These are phyloP conservation scores for Caloenas nicobarica DNA, from an alignment of 2,113 vertebrate species.

Conservation along the genomic window DNA sequence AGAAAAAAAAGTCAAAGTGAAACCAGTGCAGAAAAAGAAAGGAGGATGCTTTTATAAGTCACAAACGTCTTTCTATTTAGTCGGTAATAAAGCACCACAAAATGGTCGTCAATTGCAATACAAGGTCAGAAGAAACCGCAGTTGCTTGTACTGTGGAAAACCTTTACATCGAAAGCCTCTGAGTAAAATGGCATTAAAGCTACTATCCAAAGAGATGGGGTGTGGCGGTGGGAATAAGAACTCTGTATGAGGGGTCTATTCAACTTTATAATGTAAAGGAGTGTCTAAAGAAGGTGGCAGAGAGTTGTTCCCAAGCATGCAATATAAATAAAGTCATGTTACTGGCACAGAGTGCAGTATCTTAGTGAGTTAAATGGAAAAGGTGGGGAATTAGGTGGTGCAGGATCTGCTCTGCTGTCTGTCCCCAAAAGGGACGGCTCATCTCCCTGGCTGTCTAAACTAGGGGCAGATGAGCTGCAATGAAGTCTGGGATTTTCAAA, in stretches of 20 bases:
- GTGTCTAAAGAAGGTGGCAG: not conserved
- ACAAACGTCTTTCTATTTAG: not conserved
- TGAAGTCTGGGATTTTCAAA: not conserved
- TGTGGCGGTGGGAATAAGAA: not conserved
- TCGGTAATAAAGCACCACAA: not conserved
- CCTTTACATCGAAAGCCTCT: not conserved
- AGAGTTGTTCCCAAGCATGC: not conserved
- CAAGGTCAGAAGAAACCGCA: not conserved
- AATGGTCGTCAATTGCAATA: not conserved
- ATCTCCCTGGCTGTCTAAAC: not conserved
- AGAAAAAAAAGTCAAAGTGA: not conserved
- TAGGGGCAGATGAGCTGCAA: rapidly evolving
- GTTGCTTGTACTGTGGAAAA: not conserved
- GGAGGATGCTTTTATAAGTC: not conserved
- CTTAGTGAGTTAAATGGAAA: not conserved
- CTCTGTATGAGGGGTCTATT: not conserved
- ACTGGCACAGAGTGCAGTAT: not conserved
- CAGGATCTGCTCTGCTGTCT: not conserved
- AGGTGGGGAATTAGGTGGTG: not conserved
- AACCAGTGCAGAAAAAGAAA: not conserved
- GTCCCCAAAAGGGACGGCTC: not conserved
- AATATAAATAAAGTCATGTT: not conserved
- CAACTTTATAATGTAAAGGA: not conserved
- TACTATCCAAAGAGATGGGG: not conserved
- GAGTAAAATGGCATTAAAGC: not conserved